phyloP scores from a whole-genome alignment of 2,888 invertebrate genomes.

The Drosophila affinis region DNA sequence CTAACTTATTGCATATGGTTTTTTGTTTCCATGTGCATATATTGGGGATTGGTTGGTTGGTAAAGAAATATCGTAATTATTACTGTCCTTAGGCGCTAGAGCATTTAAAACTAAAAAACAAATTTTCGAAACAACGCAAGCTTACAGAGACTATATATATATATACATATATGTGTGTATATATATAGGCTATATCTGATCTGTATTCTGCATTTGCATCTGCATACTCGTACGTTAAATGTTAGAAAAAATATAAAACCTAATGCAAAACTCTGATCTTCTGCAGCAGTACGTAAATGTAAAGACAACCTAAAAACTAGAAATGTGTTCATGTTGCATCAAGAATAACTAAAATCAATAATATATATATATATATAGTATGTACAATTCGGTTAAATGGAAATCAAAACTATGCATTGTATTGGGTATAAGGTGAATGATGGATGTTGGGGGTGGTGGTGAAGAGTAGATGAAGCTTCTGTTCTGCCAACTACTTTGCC shows the following conservation, averaged over 20 bases:
- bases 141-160: conserved; percentile 69
- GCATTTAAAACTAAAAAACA: conserved; percentile 76
- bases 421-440: background rate
- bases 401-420: conserved; percentile 35
- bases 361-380: conserved; percentile 26
- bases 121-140: conserved; percentile 75
- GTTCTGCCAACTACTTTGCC: conserved; percentile 22
- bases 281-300: conserved; percentile 25
- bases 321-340: conserved; percentile 60
- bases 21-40: conserved; percentile 63
- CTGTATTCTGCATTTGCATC: conserved; percentile 23
- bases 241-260: conserved; percentile 6
- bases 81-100: conserved; percentile 61
- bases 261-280: conserved; percentile 21
- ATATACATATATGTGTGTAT: conserved; percentile 22
- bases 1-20: conserved; percentile 72
- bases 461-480: conserved; percentile 1
- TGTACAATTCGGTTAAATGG: conserved; percentile 17
- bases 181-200: conserved; percentile 34
- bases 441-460: conserved; percentile 3
- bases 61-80: conserved; percentile 58
- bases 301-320: conserved; percentile 45
- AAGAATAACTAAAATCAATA: conserved; percentile 29
- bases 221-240: background rate
- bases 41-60: conserved; percentile 43